These are phyloP conservation scores for Turnix velox DNA, from an alignment of 2,113 vertebrate species.

Conservation along the genomic window DNA sequence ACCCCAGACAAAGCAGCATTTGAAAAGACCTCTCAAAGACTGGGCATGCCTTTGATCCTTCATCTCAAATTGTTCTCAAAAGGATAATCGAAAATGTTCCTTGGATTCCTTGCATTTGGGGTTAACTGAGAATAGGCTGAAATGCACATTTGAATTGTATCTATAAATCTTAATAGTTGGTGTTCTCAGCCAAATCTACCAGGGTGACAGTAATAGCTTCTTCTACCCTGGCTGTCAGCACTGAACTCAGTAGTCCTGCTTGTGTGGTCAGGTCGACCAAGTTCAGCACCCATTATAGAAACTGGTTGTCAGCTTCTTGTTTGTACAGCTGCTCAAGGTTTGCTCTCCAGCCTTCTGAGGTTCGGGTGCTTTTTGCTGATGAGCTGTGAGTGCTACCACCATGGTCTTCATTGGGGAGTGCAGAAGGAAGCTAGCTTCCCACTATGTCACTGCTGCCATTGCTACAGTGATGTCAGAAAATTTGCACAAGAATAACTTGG, in stretches of 20 bases:
- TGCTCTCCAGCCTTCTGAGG: not conserved
- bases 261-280: constrained; percentile 25
- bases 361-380: not conserved
- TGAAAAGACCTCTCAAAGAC: not conserved
- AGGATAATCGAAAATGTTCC: not conserved
- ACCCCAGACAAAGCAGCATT: not conserved
- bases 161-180: not conserved
- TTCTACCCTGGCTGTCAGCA: not conserved
- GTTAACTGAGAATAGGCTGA: not conserved
- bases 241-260: not conserved
- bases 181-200: not conserved
- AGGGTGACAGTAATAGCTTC: not conserved
- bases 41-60: not conserved
- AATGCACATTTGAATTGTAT: not conserved
- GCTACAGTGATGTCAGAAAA: not conserved
- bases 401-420: not conserved
- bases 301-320: constrained; percentile 8
- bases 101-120: not conserved
- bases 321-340: constrained; percentile 18
- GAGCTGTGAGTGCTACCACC: not conserved
- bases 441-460: accelerated
- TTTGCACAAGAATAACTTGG: not conserved
- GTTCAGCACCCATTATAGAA: constrained; percentile 25
- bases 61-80: not conserved
- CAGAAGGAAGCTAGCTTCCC: not conserved